phyloP scores from a whole-genome alignment of 2,113 vertebrate genomes.

The Tetraodon nigroviridis region DNA sequence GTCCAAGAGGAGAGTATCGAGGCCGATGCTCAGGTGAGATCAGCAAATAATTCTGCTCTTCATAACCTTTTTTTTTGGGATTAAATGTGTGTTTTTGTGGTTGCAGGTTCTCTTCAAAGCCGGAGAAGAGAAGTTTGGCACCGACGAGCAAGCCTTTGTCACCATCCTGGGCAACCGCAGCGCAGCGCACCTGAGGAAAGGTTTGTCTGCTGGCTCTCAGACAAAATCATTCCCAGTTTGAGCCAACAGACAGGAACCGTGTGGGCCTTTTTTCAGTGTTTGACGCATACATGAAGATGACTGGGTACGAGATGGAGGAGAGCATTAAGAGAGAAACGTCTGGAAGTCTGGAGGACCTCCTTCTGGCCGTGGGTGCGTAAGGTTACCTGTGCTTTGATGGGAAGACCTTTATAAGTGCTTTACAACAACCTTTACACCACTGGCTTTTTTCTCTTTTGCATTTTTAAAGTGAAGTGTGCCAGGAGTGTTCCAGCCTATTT shows the following conservation, averaged over 20 bases:
- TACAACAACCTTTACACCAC: neutral
- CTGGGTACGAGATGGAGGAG: conserved; percentile 92
- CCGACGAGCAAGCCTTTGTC: conserved; percentile 91
- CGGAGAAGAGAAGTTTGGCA: conserved; percentile 91
- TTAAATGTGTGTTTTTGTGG: neutral
- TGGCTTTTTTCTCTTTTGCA: neutral
- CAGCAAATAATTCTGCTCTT: conserved; percentile 8
- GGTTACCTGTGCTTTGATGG: neutral
- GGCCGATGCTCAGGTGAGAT: conserved; percentile 86
- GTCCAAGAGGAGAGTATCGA: conserved; percentile 79
- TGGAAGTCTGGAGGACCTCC: conserved; percentile 79
- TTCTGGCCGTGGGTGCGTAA: conserved; percentile 87
- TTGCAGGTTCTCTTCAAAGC: conserved; percentile 85
- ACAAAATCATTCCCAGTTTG: neutral
- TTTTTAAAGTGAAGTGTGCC: conserved; percentile 82
- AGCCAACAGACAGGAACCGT: neutral
- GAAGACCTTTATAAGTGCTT: neutral
- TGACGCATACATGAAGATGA: conserved; percentile 89
- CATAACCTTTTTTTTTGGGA: conserved; percentile 1
- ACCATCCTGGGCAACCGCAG: conserved; percentile 92
- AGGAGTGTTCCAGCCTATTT: conserved; percentile 87
- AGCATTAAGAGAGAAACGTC: conserved; percentile 92
- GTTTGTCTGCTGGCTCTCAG: conserved; percentile 65
- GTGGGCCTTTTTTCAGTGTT: conserved; percentile 78
- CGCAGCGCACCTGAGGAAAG: conserved; percentile 82